Percentiles rank a stretch among this genome's conserved stretches.
phyloP scores from a whole-genome alignment of 2,797 vertebrate genomes.

The Darevskia nairensis region DNA sequence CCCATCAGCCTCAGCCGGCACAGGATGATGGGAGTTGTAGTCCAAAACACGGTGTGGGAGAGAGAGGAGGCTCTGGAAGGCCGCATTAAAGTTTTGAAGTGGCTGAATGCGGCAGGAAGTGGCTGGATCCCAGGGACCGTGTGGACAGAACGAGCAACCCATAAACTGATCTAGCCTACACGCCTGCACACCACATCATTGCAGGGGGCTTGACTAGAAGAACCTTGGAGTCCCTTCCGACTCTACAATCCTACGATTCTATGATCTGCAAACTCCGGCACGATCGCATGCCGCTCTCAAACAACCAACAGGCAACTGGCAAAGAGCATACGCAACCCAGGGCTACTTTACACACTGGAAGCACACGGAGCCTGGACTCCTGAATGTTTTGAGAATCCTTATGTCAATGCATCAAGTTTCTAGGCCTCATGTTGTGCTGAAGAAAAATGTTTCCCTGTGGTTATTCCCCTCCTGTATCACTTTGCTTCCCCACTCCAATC shows the following conservation, averaged over 20 bases:
- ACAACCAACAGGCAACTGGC: background rate
- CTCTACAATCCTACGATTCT: no score
- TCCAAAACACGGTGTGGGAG: background rate
- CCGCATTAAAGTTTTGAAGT: background rate
- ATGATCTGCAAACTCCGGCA: background rate
- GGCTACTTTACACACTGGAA: background rate
- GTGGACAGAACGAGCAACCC: background rate
- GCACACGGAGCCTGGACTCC: background rate
- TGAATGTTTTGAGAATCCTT: background rate
- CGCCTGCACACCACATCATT: no score
- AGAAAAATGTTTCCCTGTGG: background rate
- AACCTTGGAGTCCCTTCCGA: no score
- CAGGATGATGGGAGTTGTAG: background rate
- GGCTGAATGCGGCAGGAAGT: no score
- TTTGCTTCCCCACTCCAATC: background rate
- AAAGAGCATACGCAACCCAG: background rate
- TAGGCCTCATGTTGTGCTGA: background rate
- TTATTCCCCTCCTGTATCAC: background rate
- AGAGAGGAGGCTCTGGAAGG: background rate
- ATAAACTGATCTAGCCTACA: background rate
- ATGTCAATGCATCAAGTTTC: background rate
- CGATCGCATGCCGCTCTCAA: background rate
- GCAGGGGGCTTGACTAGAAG: no score
- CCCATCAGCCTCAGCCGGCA: background rate
- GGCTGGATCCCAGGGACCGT: background rate